Percentiles rank a stretch among this genome's conserved stretches.
Evolutionary conservation across 2,888 invertebrate species (phyloP).

Genomic region (Leuctra nigra): DNA sequence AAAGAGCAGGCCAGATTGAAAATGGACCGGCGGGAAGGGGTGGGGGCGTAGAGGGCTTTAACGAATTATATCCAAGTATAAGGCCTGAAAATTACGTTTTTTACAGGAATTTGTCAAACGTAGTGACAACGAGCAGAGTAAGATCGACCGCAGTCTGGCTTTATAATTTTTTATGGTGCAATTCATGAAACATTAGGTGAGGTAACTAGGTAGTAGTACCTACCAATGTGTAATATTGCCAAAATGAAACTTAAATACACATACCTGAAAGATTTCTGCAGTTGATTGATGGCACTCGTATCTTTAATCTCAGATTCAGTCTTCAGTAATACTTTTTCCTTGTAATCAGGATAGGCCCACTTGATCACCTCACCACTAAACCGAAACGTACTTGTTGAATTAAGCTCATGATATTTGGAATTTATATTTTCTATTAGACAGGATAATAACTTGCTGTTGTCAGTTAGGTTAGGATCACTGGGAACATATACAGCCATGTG

Average conservation of each 20-base stretch:
- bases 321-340: conserved; percentile 26
- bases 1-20: no score
- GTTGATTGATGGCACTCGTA: background rate
- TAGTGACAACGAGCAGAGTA: no score
- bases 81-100: no score
- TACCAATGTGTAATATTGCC: background rate
- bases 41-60: no score
- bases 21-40: no score
- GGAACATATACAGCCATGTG: conserved; percentile 27
- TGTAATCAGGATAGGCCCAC: conserved; percentile 33
- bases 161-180: no score
- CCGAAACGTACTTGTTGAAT: conserved; percentile 25
- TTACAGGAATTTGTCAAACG: no score
- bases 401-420: conserved; percentile 18
- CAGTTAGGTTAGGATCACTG: conserved; percentile 20
- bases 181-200: no score
- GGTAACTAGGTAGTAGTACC: background rate
- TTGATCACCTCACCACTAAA: conserved; percentile 30
- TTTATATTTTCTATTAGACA: conserved; percentile 21
- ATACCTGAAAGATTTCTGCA: background rate
- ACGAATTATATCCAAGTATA: no score
- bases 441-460: conserved; percentile 11
- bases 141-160: no score
- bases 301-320: background rate
- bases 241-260: background rate